Percentiles rank a stretch among this genome's conserved stretches.
phyloP scores from a whole-genome alignment of 1,140 invertebrate species.

The Choristoneura fumiferana region DNA sequence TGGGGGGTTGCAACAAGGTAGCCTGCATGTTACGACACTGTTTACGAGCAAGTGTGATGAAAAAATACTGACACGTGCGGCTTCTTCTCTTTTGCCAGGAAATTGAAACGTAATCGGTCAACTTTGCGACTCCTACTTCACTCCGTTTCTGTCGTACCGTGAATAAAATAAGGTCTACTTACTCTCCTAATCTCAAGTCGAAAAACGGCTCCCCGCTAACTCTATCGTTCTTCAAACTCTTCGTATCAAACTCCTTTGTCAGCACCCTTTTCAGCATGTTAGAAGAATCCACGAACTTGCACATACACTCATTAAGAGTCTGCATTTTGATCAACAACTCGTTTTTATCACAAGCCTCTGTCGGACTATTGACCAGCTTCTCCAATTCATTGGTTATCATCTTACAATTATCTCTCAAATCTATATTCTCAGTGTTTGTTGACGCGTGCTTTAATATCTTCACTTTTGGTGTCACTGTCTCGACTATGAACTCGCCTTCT shows the following conservation, averaged over 20 bases:
- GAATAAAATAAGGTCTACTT: too few species aligned
- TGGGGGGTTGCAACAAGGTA: too few species aligned
- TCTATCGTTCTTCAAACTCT: slow-evolving; percentile 31
- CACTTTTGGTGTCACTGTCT: slow-evolving; percentile 56
- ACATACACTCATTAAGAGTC: slow-evolving; percentile 61
- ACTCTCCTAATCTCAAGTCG: slow-evolving; percentile 57
- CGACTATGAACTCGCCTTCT: slow-evolving; percentile 58
- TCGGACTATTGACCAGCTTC: slow-evolving; percentile 36
- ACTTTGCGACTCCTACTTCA: too few species aligned
- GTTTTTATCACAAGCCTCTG: slow-evolving; percentile 36
- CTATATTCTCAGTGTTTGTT: slow-evolving; percentile 51
- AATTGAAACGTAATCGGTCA: too few species aligned
- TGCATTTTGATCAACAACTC: slow-evolving; percentile 56
- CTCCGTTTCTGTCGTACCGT: too few species aligned
- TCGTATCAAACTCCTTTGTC: slow-evolving; percentile 51
- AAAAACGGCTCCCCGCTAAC: slow-evolving; percentile 37
- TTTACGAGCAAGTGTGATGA: too few species aligned
- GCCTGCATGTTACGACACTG: too few species aligned
- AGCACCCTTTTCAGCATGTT: slow-evolving; percentile 60
- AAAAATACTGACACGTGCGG: too few species aligned
- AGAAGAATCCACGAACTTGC: slow-evolving; percentile 60
- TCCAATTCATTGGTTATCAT: slow-evolving; percentile 43
- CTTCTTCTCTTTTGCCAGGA: too few species aligned
- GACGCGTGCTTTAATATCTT: slow-evolving; percentile 57
- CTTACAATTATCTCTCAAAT: slow-evolving; percentile 42